Conservation (phyloP, 1,140 invertebrate species). For the Pentalonia nigronervosa region DNA sequence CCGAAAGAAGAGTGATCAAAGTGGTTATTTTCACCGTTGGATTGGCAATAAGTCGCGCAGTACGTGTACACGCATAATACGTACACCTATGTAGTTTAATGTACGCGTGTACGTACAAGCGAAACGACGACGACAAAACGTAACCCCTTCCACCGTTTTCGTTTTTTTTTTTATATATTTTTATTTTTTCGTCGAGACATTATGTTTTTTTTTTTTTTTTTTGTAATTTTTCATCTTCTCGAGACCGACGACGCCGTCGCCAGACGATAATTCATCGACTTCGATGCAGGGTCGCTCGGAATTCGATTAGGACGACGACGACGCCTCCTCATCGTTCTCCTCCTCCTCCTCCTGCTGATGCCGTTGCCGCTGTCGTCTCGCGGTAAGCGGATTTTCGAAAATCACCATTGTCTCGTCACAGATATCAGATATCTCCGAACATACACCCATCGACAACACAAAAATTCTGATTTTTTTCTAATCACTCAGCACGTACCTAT, state of each 20-base stretch:
- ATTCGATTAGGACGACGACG: slow-evolving; percentile 30
- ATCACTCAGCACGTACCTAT: background rate
- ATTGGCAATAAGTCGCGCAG: slow-evolving; percentile 36
- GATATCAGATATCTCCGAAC: background rate
- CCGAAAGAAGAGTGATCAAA: slow-evolving; percentile 36
- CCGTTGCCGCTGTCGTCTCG: background rate
- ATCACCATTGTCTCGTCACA: background rate
- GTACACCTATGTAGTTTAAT: no score
- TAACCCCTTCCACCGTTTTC: background rate
- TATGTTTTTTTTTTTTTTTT: background rate
- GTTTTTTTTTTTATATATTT: background rate
- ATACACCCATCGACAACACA: background rate
- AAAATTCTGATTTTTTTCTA: background rate
- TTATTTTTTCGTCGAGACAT: background rate
- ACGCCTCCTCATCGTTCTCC: background rate
- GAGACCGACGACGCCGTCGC: background rate
- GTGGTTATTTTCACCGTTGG: slow-evolving; percentile 36
- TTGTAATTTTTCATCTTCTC: background rate
- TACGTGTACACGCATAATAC: background rate
- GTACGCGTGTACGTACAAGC: background rate
- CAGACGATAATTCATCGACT: slow-evolving; percentile 31
- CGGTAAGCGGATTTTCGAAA: background rate
- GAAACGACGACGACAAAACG: background rate
- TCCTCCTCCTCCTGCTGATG: background rate
- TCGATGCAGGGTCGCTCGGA: background rate